phyloP scores from a whole-genome alignment of 2,113 vertebrate genomes.

The Mirounga angustirostris region DNA sequence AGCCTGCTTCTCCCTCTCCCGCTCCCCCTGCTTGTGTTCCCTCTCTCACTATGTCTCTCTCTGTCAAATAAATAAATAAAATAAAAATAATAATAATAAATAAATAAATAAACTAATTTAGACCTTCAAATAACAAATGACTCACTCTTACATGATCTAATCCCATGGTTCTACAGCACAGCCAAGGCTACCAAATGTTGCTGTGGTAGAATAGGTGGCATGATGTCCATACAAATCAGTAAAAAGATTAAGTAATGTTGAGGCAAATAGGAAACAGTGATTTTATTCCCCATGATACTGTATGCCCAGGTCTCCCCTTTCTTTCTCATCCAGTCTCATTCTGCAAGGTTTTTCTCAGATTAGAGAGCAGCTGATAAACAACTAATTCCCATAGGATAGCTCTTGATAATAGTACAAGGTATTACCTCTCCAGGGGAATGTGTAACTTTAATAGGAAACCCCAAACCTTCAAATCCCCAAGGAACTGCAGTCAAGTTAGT shows the following conservation, averaged over 20 bases:
- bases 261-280: neutral
- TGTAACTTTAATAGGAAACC: constrained; percentile 58
- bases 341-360: constrained; percentile 40
- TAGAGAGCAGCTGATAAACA: constrained; percentile 61
- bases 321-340: neutral
- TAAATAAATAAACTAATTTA: neutral
- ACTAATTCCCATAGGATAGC: constrained; percentile 17
- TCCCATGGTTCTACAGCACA: neutral
- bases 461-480: constrained; percentile 64
- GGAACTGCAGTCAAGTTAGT: constrained; percentile 21
- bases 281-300: neutral
- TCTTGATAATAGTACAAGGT: constrained; percentile 51
- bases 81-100: no score
- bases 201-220: neutral
- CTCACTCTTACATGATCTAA: constrained; percentile 48
- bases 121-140: constrained; percentile 41
- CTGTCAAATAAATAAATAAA: no score
- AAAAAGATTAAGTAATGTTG: constrained; percentile 11
- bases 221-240: constrained; percentile 44
- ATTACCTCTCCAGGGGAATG: constrained; percentile 32
- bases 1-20: no score
- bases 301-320: neutral
- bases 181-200: neutral
- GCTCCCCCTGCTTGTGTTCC: no score
- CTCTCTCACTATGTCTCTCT: no score